Conservation (phyloP, 2,888 invertebrate genomes). For the Furcula furcula region DNA sequence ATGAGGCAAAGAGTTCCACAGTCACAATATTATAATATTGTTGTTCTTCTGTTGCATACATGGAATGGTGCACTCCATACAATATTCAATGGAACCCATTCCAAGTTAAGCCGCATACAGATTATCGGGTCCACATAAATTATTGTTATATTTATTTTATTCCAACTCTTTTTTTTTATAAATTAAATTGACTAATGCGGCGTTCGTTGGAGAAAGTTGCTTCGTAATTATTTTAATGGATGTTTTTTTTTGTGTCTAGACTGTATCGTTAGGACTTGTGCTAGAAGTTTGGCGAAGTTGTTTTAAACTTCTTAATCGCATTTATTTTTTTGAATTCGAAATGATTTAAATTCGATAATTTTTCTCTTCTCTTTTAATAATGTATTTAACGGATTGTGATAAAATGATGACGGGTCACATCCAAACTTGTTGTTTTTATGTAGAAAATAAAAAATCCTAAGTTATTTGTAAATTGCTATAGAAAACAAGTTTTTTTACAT, state of each 20-base stretch:
- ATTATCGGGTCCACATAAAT: slow-evolving; percentile 4
- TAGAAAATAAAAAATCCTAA: no score
- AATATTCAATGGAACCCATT: slow-evolving; percentile 9
- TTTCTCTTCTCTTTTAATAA: no score
- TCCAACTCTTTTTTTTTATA: slow-evolving; percentile 1
- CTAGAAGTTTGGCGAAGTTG: neutral
- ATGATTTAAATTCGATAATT: no score
- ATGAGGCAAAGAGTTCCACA: no score
- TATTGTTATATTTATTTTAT: no score
- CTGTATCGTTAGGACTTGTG: neutral
- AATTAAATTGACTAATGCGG: neutral
- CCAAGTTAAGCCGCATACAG: slow-evolving; percentile 9
- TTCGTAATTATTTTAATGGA: neutral
- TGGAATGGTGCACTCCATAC: slow-evolving; percentile 2
- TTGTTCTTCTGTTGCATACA: neutral
- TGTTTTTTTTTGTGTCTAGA: neutral
- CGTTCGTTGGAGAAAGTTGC: neutral
- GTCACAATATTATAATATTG: no score
- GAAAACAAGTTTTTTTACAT: neutral
- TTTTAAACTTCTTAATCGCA: no score
- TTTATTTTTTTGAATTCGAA: no score
- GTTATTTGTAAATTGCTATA: no score
- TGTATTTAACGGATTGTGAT: no score
- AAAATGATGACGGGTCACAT: no score
- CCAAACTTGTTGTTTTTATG: no score